Evolutionary conservation across 2,113 vertebrate genomes (phyloP).

Genomic region (Pachycephala philippinensis): DNA sequence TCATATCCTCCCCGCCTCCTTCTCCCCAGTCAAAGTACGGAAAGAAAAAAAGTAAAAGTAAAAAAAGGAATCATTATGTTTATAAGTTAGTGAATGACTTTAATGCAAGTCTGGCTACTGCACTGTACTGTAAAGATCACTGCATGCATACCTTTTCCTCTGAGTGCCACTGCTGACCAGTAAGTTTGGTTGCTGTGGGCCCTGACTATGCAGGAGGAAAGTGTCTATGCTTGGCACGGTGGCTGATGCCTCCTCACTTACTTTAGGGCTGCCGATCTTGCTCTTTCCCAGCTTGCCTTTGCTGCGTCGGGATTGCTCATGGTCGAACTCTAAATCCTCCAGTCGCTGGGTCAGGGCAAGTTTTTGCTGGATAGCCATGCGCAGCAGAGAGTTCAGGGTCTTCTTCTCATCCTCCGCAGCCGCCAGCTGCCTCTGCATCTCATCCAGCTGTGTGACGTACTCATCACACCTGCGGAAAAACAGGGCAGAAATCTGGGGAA

Average conservation of each 20-base stretch:
- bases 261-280: conserved; percentile 95
- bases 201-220: conserved; percentile 79
- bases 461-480: conserved; percentile 89
- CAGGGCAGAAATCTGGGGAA: neutral
- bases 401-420: conserved; percentile 99
- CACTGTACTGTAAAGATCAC: conserved; percentile 72
- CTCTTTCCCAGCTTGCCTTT: conserved; percentile 90
- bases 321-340: conserved; percentile 98
- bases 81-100: conserved; percentile 55
- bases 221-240: conserved; percentile 79
- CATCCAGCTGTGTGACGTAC: conserved; percentile 94
- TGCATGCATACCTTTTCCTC: conserved; percentile 81
- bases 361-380: conserved; percentile 99
- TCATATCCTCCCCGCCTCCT: conserved; percentile 27
- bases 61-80: neutral
- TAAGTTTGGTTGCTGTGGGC: conserved; percentile 75
- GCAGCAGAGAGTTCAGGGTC: conserved; percentile 94
- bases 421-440: conserved; percentile 98
- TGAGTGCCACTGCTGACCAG: conserved; percentile 78
- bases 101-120: conserved; percentile 69
- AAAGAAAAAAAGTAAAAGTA: neutral
- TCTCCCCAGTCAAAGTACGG: conserved; percentile 15
- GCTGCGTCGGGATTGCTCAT: conserved; percentile 90
- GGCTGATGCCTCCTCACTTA: conserved; percentile 84
- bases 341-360: conserved; percentile 94